Evolutionary conservation across 2,113 vertebrate species (phyloP).

Genomic region (Zosterops hypoxanthus): DNA sequence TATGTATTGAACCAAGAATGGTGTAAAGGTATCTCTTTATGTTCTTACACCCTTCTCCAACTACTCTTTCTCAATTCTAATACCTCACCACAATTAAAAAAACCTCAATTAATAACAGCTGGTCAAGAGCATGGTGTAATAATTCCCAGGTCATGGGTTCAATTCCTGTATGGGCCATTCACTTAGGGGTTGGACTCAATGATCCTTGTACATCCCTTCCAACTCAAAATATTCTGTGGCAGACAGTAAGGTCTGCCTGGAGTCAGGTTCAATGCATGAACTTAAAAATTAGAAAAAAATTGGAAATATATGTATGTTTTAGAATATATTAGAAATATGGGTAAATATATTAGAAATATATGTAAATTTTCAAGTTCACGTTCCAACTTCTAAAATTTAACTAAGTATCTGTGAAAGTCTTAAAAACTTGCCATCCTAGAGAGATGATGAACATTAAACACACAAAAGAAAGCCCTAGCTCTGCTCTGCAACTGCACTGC

Average conservation of each 20-base stretch:
- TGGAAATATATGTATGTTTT: neutral
- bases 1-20: neutral
- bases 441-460: neutral
- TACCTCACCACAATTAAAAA: neutral
- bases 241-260: neutral
- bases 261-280: neutral
- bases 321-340: too few species aligned
- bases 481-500: neutral
- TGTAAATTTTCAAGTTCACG: neutral
- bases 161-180: neutral
- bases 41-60: neutral
- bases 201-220: neutral
- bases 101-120: neutral
- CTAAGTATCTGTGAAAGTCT: neutral
- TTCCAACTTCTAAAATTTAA: neutral
- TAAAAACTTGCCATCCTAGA: neutral
- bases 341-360: neutral
- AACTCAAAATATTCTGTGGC: neutral
- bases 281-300: neutral
- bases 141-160: neutral
- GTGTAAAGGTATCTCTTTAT: neutral
- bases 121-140: neutral
- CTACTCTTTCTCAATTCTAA: neutral
- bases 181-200: accelerated
- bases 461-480: neutral